Base-by-base conservation (phyloP, 2,888 invertebrate genomes). In the Amphipyra berbera region DNA sequence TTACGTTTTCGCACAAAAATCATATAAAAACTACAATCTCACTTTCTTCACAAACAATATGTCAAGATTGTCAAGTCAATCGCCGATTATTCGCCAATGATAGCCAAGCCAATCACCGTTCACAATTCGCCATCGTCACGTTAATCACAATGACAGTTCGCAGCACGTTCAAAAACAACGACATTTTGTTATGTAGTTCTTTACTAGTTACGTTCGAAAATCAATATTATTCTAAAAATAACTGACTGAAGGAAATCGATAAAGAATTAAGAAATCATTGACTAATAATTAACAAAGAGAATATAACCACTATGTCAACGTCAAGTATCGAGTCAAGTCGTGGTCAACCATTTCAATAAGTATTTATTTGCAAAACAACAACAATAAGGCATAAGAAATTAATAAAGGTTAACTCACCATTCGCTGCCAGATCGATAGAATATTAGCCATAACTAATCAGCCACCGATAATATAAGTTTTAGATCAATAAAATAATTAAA, bases 361-460 rank as follows among this genome's bases (percentile, higher is more conserved):
- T 21, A 21, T 21, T 21, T 21, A 21, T 21, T 21, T 21, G 21
- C 21, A 21, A 21, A 21, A 21, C 21, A 30, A 30, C 6, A 30
- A 30, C 30, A 30, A 30, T 30, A 6, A 7, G 3, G 21, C 3
- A 6, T 30, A 44, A 30, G 55, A 47, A 33, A 57, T 41, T 49
- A 38, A 48, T 40, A 27, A 10, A n/a, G n/a, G 33, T 59, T 6
- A 58, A 89, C 90, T 82, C 81, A 92, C 93, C 91, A 92, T 87
- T 76, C 84, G 86, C 73, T 82, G 87, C 89, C 88, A 81, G 63
- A 91, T 89, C 64, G 83, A 86, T 75, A 86, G 81, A 61, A 91
- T 79, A 76, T 89, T 92, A 41, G 91, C 90, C 92, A 91, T 91
- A 67, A 8, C 59, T 40, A 53, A 41, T 15, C 41, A 45, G n/a